Evolutionary conservation across 2,113 vertebrate genomes (phyloP).

Genomic region (Camelus bactrianus): DNA sequence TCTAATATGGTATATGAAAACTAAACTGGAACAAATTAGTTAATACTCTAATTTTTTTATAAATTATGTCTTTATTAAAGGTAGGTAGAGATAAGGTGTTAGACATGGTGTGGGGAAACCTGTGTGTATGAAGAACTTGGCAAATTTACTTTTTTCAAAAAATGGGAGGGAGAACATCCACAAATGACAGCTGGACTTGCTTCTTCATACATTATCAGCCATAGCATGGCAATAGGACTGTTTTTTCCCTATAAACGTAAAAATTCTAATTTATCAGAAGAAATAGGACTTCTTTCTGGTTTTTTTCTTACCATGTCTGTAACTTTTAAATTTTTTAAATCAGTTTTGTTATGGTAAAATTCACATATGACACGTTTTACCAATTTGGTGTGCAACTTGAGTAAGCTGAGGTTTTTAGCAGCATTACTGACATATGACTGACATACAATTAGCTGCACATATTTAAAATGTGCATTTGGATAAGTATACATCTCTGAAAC

Average conservation of each 20-base stretch:
- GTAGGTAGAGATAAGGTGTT: background rate
- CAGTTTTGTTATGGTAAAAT: background rate
- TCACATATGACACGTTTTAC: background rate
- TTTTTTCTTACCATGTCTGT: background rate
- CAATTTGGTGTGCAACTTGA: background rate
- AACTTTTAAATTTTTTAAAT: background rate
- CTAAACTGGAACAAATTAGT: background rate
- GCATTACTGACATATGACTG: background rate
- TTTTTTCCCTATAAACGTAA: background rate
- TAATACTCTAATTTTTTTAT: background rate
- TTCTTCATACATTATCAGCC: background rate
- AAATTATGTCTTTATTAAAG: background rate
- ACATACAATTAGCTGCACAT: background rate
- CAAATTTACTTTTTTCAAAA: background rate
- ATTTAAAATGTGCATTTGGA: background rate
- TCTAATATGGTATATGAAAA: slow-evolving; percentile 26
- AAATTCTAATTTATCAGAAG: background rate
- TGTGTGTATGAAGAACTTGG: background rate
- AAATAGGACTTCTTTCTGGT: background rate
- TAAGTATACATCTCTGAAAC: background rate
- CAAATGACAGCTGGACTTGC: background rate
- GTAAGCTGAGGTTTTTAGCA: background rate
- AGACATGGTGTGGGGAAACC: background rate
- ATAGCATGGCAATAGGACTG: background rate
- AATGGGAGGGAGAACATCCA: background rate